These are phyloP conservation scores for Diogma glabrata DNA, from an alignment of 2,888 invertebrate genomes.

Conservation along the genomic window DNA sequence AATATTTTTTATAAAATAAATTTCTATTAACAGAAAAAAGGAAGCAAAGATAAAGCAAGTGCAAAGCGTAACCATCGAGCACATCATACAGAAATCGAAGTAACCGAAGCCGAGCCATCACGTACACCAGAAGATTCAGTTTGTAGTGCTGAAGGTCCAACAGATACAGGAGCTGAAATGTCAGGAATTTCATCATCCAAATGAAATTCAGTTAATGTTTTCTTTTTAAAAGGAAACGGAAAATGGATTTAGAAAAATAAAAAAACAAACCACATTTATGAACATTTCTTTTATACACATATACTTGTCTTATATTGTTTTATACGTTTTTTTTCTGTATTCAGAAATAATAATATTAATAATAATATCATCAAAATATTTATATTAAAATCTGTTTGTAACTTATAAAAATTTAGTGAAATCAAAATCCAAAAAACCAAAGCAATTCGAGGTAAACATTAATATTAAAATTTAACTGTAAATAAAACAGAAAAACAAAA, in stretches of 20 bases:
- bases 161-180: conserved; percentile 39
- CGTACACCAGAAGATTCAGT: conserved; percentile 85
- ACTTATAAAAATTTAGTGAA: too few species aligned
- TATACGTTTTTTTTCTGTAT: too few species aligned
- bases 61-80: conserved; percentile 44
- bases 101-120: conserved; percentile 67
- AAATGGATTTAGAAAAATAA: conserved; percentile 5
- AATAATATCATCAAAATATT: too few species aligned
- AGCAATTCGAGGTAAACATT: too few species aligned
- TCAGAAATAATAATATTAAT: neutral
- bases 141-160: conserved; percentile 76
- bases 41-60: conserved; percentile 77
- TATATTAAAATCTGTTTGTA: too few species aligned
- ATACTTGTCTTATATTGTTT: too few species aligned
- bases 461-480: too few species aligned
- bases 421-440: too few species aligned
- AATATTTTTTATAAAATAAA: conserved; percentile 3
- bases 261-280: neutral
- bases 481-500: too few species aligned
- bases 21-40: conserved; percentile 56
- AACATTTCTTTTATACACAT: too few species aligned
- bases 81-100: conserved; percentile 48
- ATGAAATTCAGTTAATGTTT: conserved; percentile 12
- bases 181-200: conserved; percentile 35
- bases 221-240: conserved; percentile 6